Percentiles rank a stretch among this genome's conserved stretches.
Evolutionary conservation across 2,113 vertebrate species (phyloP).

Genomic region (Gobio gobio): DNA sequence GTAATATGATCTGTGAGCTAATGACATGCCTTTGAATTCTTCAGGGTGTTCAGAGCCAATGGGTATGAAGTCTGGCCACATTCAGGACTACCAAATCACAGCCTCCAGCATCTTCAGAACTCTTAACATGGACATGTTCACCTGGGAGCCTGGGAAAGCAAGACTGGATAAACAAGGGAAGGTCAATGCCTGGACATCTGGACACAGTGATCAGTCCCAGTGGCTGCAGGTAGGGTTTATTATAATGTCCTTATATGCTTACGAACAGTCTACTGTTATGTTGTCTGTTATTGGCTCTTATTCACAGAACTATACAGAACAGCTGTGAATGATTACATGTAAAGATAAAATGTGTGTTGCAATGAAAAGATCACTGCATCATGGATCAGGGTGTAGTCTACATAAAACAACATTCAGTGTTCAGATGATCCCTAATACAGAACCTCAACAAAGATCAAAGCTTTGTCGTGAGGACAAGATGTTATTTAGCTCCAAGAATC

Average conservation of each 20-base stretch:
- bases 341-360: not conserved
- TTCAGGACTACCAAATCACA: constrained; percentile 94
- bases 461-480: constrained; percentile 27
- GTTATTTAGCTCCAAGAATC: constrained; percentile 45
- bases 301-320: not conserved
- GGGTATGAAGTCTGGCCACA: constrained; percentile 96
- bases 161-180: constrained; percentile 98
- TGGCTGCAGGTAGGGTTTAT: constrained; percentile 91
- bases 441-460: constrained; percentile 26
- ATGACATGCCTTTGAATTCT: constrained; percentile 38
- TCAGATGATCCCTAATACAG: not conserved
- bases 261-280: not conserved
- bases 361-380: not conserved
- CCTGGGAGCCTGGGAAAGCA: constrained; percentile 97
- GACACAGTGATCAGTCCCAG: constrained; percentile 95
- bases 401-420: not conserved
- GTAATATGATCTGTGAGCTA: not conserved
- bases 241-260: not conserved
- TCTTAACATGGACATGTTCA: constrained; percentile 99
- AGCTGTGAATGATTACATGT: not conserved
- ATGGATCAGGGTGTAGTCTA: not conserved
- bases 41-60: constrained; percentile 96
- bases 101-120: constrained; percentile 96
- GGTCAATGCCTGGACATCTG: constrained; percentile 98
- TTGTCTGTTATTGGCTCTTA: not conserved